These are phyloP conservation scores for Phrynocephalus versicolor DNA, from an alignment of 2,113 vertebrate species.

Conservation along the genomic window DNA sequence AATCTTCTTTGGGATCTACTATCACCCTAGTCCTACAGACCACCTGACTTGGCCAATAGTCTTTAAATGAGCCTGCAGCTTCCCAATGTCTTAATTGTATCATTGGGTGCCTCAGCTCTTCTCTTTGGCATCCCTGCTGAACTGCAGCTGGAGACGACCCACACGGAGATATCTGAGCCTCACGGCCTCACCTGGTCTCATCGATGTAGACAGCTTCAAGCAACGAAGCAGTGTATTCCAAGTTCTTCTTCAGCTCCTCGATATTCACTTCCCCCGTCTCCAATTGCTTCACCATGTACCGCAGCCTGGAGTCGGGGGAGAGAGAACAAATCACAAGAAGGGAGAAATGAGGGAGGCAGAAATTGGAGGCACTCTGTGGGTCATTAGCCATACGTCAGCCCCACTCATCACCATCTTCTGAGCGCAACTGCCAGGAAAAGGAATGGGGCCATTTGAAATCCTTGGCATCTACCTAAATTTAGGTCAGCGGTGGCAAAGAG, in stretches of 20 bases:
- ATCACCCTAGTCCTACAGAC: background rate
- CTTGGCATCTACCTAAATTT: background rate
- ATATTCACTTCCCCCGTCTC: conserved; percentile 88
- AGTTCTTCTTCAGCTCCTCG: conserved; percentile 87
- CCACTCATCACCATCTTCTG: background rate
- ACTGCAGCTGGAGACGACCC: background rate
- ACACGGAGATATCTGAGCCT: background rate
- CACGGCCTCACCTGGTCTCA: conserved; percentile 79
- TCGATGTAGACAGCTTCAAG: conserved; percentile 90
- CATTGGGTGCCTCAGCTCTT: background rate
- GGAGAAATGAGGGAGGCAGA: background rate
- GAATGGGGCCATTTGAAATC: background rate
- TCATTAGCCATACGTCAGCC: no score
- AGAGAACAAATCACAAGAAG: background rate
- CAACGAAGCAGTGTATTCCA: conserved; percentile 88
- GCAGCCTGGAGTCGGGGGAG: conserved; percentile 82
- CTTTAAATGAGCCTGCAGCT: background rate
- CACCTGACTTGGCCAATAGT: background rate
- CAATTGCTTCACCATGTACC: conserved; percentile 87
- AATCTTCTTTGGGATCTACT: background rate
- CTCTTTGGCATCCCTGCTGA: background rate
- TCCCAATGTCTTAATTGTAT: background rate
- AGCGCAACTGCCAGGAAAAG: no score
- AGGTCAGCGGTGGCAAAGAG: background rate
- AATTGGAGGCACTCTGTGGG: no score